phyloP scores from a whole-genome alignment of 2,888 invertebrate genomes.

The Frankliniella intonsa region DNA sequence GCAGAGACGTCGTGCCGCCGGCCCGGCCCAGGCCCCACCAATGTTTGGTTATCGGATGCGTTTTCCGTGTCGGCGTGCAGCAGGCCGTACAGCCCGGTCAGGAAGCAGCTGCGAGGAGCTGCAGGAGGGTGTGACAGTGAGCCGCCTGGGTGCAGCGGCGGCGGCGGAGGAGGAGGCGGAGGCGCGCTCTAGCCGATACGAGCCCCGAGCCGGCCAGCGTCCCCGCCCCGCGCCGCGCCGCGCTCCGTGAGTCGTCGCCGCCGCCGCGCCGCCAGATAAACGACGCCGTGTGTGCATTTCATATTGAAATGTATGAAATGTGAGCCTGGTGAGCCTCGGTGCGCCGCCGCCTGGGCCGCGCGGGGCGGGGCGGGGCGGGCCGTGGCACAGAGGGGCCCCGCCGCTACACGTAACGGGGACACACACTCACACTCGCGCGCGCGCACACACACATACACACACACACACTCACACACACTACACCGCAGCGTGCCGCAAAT shows the following conservation, averaged over 20 bases:
- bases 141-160: background rate
- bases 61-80: background rate
- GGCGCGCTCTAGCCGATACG: background rate
- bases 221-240: no score
- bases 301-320: constrained; percentile 27
- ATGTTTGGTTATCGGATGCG: constrained; percentile 25
- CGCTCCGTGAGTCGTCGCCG: no score
- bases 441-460: background rate
- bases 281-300: background rate
- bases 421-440: background rate
- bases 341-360: no score
- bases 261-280: no score
- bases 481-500: background rate
- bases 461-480: background rate
- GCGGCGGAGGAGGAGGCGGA: background rate
- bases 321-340: background rate
- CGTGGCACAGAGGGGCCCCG: constrained; percentile 6
- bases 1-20: background rate
- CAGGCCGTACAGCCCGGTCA: no score
- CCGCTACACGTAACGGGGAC: constrained; percentile 16
- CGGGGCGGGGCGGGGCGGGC: background rate
- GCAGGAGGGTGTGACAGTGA: background rate
- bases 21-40: background rate
- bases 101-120: background rate
- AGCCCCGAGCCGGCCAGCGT: no score